These are phyloP conservation scores for Limnephilus marmoratus DNA, from an alignment of 2,888 invertebrate genomes.

Conservation along the genomic window DNA sequence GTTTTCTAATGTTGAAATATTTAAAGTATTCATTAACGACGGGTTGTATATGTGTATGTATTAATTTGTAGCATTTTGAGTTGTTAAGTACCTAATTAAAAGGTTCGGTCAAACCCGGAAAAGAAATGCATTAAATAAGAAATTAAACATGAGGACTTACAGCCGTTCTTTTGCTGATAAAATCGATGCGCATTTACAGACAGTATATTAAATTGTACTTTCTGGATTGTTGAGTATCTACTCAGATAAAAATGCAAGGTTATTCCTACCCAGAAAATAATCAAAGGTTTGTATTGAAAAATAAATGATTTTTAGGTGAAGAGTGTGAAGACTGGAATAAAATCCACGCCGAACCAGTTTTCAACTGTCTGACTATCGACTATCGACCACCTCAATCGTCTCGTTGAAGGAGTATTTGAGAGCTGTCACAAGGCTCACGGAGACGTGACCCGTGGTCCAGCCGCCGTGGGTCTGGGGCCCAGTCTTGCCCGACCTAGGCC, in stretches of 20 bases:
- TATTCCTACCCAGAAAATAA: background rate
- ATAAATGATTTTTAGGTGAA: background rate
- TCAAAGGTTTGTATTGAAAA: background rate
- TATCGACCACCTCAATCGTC: background rate
- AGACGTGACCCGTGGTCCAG: background rate
- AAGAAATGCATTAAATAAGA: too few species aligned
- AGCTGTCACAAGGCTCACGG: background rate
- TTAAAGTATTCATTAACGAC: too few species aligned
- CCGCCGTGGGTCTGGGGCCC: background rate
- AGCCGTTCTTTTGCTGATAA: too few species aligned
- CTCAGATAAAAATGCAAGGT: background rate
- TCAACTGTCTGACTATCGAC: background rate
- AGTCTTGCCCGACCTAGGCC: slow-evolving; percentile 9
- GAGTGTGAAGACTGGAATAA: background rate
- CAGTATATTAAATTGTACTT: background rate
- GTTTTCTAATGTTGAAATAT: too few species aligned
- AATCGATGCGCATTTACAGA: too few species aligned
- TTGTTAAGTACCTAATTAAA: background rate
- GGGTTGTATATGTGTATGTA: too few species aligned
- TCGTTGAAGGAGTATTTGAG: background rate
- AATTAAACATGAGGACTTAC: too few species aligned
- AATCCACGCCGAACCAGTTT: background rate
- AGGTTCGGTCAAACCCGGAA: background rate
- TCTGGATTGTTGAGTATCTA: background rate
- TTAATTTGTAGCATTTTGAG: background rate